A percentile compares a stretch with the other conserved stretches of the same genome.
These are phyloP conservation scores for Malurus elegans DNA, from an alignment of 2,113 vertebrate genomes.

Conservation along the genomic window DNA sequence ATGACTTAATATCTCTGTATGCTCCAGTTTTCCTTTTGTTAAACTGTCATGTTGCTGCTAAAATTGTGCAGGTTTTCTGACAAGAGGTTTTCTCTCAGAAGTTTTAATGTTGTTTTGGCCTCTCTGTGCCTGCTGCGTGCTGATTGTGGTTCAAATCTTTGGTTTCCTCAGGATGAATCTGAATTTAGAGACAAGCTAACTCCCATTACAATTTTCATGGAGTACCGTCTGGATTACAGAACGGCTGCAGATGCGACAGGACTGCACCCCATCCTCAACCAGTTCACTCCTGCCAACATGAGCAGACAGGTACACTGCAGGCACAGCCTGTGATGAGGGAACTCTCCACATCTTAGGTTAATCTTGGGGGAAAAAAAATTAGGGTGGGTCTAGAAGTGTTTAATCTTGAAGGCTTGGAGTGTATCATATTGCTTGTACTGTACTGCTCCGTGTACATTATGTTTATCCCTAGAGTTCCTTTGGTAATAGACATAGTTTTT, in stretches of 20 bases:
- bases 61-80: background rate
- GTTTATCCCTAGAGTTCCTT: background rate
- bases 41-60: background rate
- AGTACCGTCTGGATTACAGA: conserved; percentile 87
- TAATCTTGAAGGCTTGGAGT: background rate
- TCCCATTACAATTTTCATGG: conserved; percentile 92
- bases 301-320: conserved; percentile 86
- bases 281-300: conserved; percentile 84
- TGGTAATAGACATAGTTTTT: background rate
- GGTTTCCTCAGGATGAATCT: conserved; percentile 83
- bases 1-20: background rate
- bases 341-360: background rate
- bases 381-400: background rate
- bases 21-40: background rate
- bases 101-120: background rate
- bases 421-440: background rate
- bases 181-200: conserved; percentile 97
- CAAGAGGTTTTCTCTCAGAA: background rate
- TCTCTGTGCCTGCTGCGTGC: background rate
- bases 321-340: background rate
- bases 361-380: background rate
- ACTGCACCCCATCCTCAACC: conserved; percentile 87
- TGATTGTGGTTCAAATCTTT: background rate
- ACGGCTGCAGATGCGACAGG: conserved; percentile 81
- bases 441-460: background rate